Percentiles rank a stretch among this genome's conserved stretches.
These are phyloP conservation scores for Drosophila picticornis DNA, from an alignment of 2,888 invertebrate species.

Conservation along the genomic window DNA sequence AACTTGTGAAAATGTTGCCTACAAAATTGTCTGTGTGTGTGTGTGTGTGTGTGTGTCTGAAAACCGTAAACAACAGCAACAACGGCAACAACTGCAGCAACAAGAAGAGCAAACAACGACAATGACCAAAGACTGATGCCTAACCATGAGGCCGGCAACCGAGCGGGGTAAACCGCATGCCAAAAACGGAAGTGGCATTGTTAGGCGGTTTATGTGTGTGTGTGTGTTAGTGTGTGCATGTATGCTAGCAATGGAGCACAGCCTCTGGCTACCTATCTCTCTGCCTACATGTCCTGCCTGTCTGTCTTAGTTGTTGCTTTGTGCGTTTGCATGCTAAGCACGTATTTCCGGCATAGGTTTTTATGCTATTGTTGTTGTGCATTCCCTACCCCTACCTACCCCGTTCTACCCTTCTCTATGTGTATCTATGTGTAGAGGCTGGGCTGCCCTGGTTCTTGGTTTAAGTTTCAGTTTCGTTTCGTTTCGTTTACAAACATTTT, in stretches of 20 bases:
- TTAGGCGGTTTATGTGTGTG: conserved; percentile 75
- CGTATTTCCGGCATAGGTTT: conserved; percentile 79
- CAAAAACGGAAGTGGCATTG: conserved; percentile 81
- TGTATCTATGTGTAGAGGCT: background rate
- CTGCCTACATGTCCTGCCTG: background rate
- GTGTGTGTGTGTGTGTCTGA: conserved; percentile 20
- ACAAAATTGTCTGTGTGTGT: conserved; percentile 13
- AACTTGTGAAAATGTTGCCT: conserved; percentile 54
- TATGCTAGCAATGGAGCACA: conserved; percentile 36
- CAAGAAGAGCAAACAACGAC: conserved; percentile 39
- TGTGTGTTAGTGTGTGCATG: conserved; percentile 25
- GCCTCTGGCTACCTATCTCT: conserved; percentile 36
- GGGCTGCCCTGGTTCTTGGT: conserved; percentile 2
- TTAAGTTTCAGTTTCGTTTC: conserved; percentile 52
- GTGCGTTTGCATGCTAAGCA: conserved; percentile 67
- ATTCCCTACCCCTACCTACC: conserved; percentile 1
- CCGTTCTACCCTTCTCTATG: background rate
- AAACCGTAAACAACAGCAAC: conserved; percentile 59
- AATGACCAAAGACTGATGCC: conserved; percentile 62
- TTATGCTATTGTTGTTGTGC: conserved; percentile 19
- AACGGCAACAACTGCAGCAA: conserved; percentile 20
- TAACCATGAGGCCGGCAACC: conserved; percentile 61
- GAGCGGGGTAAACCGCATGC: conserved; percentile 76
- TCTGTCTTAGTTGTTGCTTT: conserved; percentile 49
- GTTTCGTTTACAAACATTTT: conserved; percentile 44